Base-by-base conservation (phyloP, 2,113 vertebrate species). In the Saguinus imperator region DNA sequence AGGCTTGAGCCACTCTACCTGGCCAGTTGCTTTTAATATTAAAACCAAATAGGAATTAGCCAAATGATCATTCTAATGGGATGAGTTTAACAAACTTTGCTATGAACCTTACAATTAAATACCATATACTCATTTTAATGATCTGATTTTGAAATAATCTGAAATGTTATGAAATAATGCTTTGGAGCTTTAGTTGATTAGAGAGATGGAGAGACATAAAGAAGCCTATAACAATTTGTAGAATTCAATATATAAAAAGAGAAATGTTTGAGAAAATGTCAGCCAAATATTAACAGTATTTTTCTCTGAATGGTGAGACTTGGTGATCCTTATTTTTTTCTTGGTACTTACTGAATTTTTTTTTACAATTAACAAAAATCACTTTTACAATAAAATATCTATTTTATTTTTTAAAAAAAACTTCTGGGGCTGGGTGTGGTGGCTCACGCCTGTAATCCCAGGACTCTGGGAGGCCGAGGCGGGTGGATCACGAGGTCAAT, bases 401-500 rank as follows among this genome's bases (percentile, higher is more conserved):
- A 23, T 87, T 90, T 79, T 83, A 81, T 66, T 93, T 93, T 95
- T 80, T 3, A 55, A 48, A 90, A 84, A 40, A 43, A 43, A 43
- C 43, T 43, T 43, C 43, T 43, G 43, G 43, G 43, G 6, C 43
- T 43, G 43, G 43, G 43, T 6, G 6, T 6, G 6, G 43, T 43
- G 43, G 43, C 43, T 43, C 43, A 43, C 6, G 43, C 43, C 43
- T 43, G 43, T 43, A 43, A 43, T 43, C 43, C 43, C 43, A 43
- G 43, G 4, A 43, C 6, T 43, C 4, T 43, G 43, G 43, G 43
- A 43, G 43, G 43, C 43, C 6, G 43, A 43, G 43, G 6, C 43
- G 43, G 43, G 43, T 43, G 43, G 43, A 43, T 43, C 4, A 3
- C 43, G 43, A 43, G 43, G 43, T 43, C 43, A 43, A 43, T 4